Evolutionary conservation across 2,113 vertebrate genomes (phyloP), one percentile per base, ranked within the genome.

Genomic region (Glaucomys volans): DNA sequence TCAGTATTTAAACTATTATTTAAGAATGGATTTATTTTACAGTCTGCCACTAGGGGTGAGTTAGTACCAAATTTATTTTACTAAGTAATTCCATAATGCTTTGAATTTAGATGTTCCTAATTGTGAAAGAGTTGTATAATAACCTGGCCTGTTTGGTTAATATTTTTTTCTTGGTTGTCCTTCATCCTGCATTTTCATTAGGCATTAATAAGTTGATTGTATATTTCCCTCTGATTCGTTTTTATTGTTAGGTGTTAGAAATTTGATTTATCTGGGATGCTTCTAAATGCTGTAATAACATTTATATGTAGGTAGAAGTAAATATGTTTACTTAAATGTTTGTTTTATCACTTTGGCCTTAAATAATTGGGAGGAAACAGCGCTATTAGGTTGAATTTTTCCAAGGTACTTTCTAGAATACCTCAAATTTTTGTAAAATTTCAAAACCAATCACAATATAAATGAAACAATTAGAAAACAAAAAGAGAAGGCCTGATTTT

Each of bases 11-110:
- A 85, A 76, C 71, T 50, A 0, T 44, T 77, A 20, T 59, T 54
- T 72, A 72, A 88, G 91, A 88, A 32, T 71, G 72, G 67, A 88
- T 94, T 87, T 62, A 24, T 87, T 77, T 90, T 91, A 7, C 42
- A 71, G 75, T 35, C 95, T 94, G 93, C 95, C 97, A 84, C 92
- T 98, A 97, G 94, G 91, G 64, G 91, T 96, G 96, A 94, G 92
- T 85, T 72, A 95, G 91, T 94, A 96, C 47, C 87, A 96, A 37
- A 95, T 94, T 84, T 47, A 90, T 98, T 97, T 98, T 91, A 72
- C 95, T 86, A 76, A 98, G 72, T 91, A 0, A 2, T 92, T 96
- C 94, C 42, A 52, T 97, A 76, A 52, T 82, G 62, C 85, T 98
- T 98, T 96, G 87, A 90, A 67, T 84, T 90, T 67, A 14, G 40